These are phyloP conservation scores for Polyodon spathula DNA, from an alignment of 2,113 vertebrate genomes.

Conservation along the genomic window DNA sequence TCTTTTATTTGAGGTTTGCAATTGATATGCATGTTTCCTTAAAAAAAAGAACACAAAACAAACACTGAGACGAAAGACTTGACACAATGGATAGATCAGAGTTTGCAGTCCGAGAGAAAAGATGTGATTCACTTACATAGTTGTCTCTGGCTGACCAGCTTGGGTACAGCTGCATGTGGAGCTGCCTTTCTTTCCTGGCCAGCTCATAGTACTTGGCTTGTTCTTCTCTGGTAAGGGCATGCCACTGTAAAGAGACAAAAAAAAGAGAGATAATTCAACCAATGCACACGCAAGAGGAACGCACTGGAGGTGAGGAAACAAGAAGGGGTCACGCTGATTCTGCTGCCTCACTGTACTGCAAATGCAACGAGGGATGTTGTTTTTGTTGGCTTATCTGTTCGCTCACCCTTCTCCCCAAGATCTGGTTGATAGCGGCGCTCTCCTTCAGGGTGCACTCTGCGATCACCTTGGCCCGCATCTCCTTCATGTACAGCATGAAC, in stretches of 20 bases:
- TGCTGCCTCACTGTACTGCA: too few species aligned
- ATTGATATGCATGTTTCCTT: too few species aligned
- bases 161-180: slow-evolving; percentile 97
- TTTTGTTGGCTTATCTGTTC: not conserved
- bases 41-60: too few species aligned
- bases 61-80: too few species aligned
- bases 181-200: slow-evolving; percentile 93
- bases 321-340: too few species aligned
- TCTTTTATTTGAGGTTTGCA: too few species aligned
- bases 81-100: too few species aligned
- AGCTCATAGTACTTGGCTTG: slow-evolving; percentile 98
- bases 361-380: not conserved
- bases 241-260: slow-evolving; percentile 71
- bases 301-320: too few species aligned
- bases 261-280: not conserved
- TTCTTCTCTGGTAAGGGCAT: slow-evolving; percentile 89
- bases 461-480: slow-evolving; percentile 97
- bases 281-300: not conserved
- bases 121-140: slow-evolving; percentile 66
- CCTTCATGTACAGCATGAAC: slow-evolving; percentile 99
- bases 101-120: not conserved
- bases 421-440: slow-evolving; percentile 97
- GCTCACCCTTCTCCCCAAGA: slow-evolving; percentile 88
- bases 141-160: slow-evolving; percentile 97
- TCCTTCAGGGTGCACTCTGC: slow-evolving; percentile 97